phyloP scores from a whole-genome alignment of 2,113 vertebrate genomes.

The Turdus rufiventris region DNA sequence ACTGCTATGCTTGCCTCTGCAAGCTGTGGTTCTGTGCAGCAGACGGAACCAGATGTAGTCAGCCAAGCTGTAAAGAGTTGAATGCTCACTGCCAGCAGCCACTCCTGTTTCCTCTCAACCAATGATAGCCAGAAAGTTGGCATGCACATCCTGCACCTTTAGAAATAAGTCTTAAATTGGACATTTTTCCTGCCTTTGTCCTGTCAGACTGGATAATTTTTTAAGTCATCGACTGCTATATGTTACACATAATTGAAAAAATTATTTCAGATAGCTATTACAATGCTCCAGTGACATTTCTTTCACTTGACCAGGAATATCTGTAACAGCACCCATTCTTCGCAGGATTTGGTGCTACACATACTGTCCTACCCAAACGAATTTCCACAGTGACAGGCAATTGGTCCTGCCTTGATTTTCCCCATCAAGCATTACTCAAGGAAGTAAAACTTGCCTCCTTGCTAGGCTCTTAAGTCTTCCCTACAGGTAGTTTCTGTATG shows the following conservation, averaged over 20 bases:
- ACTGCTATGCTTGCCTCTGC: background rate
- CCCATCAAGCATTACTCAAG: background rate
- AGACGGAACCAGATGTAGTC: background rate
- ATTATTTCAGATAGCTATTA: constrained; percentile 15
- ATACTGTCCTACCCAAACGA: background rate
- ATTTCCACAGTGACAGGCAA: background rate
- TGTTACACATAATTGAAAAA: constrained; percentile 39
- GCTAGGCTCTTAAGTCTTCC: background rate
- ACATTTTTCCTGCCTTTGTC: background rate
- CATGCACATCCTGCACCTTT: background rate
- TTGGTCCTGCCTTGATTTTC: background rate
- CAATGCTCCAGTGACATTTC: constrained; percentile 38
- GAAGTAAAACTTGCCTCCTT: background rate
- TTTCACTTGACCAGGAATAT: constrained; percentile 45
- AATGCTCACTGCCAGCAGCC: background rate
- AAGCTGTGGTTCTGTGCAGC: background rate
- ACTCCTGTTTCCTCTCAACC: background rate
- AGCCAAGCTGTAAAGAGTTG: background rate
- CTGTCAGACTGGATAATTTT: constrained; percentile 13
- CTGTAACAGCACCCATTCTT: background rate
- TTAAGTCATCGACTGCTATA: background rate
- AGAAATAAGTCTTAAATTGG: background rate
- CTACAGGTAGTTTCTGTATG: background rate
- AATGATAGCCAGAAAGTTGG: background rate
- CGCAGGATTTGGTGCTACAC: background rate